Conservation (phyloP, 2,113 vertebrate species). For the Thomomys bottae region DNA sequence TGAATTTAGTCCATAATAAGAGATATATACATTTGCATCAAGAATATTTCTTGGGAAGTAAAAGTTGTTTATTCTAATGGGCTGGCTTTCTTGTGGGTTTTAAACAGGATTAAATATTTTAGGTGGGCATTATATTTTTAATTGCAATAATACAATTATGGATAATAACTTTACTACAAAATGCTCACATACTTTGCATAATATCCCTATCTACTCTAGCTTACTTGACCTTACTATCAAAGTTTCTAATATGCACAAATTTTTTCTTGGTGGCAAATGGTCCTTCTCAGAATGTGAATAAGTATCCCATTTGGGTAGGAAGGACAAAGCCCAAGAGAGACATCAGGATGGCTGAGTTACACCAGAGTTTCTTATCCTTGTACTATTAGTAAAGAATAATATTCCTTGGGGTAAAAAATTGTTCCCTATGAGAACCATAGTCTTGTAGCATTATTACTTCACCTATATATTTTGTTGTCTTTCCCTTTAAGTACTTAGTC, state of each 20-base stretch:
- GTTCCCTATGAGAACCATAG: neutral
- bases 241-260: neutral
- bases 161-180: neutral
- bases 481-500: neutral
- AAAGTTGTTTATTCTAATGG: neutral
- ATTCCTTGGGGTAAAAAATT: neutral
- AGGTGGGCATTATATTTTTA: constrained; percentile 11
- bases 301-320: neutral
- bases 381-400: neutral
- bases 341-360: neutral
- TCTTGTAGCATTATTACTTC: neutral
- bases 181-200: neutral
- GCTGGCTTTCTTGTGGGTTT: constrained; percentile 6
- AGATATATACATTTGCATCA: neutral
- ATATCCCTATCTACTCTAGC: neutral
- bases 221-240: neutral
- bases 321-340: neutral
- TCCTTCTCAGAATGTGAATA: neutral
- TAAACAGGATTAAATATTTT: neutral
- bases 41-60: neutral
- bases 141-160: neutral
- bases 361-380: neutral
- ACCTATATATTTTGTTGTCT: neutral
- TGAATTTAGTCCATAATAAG: neutral
- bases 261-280: neutral